A percentile compares a stretch with the other conserved stretches of the same genome.
Evolutionary conservation across 2,797 vertebrate genomes (phyloP).

Genomic region (Salarias fasciatus): DNA sequence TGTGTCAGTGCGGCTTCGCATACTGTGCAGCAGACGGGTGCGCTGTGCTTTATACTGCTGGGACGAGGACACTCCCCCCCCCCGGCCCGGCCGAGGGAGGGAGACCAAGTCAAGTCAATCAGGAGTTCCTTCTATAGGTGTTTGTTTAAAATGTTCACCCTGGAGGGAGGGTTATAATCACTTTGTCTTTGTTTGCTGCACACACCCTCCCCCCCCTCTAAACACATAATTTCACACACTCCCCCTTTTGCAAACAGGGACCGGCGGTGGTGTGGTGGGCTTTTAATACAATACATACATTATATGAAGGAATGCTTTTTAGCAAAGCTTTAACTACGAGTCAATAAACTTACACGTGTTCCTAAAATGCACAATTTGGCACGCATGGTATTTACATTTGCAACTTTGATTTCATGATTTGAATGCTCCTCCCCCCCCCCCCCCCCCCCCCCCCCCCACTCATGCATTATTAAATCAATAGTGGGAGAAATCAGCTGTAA

Average conservation of each 20-base stretch:
- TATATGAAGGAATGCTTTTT: slow-evolving; percentile 44
- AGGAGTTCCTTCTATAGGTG: slow-evolving; percentile 75
- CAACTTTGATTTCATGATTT: no score
- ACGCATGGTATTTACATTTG: no score
- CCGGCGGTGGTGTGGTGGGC: not conserved
- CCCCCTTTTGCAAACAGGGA: slow-evolving; percentile 18
- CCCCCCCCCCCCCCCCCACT: no score
- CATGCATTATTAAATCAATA: no score
- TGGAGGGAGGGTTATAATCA: slow-evolving; percentile 63
- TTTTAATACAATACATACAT: slow-evolving; percentile 49
- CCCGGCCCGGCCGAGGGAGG: slow-evolving; percentile 33
- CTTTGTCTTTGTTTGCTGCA: slow-evolving; percentile 41
- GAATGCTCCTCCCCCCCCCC: no score
- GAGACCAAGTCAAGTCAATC: slow-evolving; percentile 54
- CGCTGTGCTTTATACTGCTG: slow-evolving; percentile 81
- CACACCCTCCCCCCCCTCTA: not conserved
- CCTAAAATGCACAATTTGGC: no score
- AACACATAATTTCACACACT: slow-evolving; percentile 5
- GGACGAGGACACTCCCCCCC: slow-evolving; percentile 78
- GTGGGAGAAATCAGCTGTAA: no score
- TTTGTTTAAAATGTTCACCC: slow-evolving; percentile 76
- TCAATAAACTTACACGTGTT: no score
- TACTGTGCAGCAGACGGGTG: slow-evolving; percentile 31
- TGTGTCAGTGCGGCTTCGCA: slow-evolving; percentile 26
- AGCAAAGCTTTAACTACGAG: slow-evolving; percentile 4